Base-by-base conservation (phyloP, 2,888 invertebrate species). In the Acleris holmiana region DNA sequence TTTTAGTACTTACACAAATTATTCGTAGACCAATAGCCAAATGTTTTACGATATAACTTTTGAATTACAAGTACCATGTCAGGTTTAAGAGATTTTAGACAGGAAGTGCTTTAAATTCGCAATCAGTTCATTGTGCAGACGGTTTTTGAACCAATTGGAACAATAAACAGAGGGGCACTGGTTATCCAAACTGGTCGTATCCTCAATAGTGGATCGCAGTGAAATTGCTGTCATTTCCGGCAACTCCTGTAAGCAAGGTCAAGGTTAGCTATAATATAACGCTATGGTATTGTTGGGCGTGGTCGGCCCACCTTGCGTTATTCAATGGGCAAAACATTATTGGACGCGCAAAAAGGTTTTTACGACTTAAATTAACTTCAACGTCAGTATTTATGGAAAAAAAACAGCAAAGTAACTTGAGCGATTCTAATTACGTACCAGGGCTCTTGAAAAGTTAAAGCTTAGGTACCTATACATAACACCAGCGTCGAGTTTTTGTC, bases 231-330 rank as follows among this genome's bases (percentile, higher is more conserved):
- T 67, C 63, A 68, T 66, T 78, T 77, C 76, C 75, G 73, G 72
- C 73, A 66, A 62, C 58, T 68, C 58, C 57, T 65, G 61, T 70
- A 71, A 69, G 75, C 83, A 85, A 85, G 83, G 84, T 75, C 78
- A 71, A 66, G 70, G 75, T 71, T 66, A 73, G 69, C 76, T 75
- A 67, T 82, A 79, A 76, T 75, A 67, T 82, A 79, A 76, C 76
- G 74, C 71, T 78, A 77, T 75, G 69, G 71, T 71, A 71, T 69
- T 68, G 73, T 67, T 65, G 76, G 85, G 85, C 77, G 83, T 78
- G 84, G 83, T 71, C 66, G 77, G 66, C 77, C 77, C 75, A 79
- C 84, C 44, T 82, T 83, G 75, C 73, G 75, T 77, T 75, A 75
- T 72, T 72, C 70, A 67, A 59, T 71, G 72, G 67, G 71, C 50